Evolutionary conservation across 2,113 vertebrate genomes (phyloP), one percentile per base, ranked within the genome.

Genomic region (Lasiurus borealis): DNA sequence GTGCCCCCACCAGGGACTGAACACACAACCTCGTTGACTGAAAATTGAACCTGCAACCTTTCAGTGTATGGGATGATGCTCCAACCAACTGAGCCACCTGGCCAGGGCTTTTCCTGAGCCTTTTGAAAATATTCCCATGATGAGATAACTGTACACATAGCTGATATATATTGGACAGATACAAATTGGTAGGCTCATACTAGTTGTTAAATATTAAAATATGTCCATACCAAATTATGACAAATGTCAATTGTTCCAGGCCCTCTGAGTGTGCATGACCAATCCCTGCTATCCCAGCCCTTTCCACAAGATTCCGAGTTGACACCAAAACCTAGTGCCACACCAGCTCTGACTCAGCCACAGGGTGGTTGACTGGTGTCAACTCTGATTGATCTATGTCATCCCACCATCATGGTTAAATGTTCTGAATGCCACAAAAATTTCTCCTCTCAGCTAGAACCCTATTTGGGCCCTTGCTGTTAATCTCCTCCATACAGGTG

Each of bases 141-240:
- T 72, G 54, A 96, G 46, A 12, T 54, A 66, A 34, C 72, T 89
- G 36, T 76, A 73, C 78, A 50, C 57, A 73, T 54, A 73, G 31
- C 18, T 87, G 27, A 40, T 75, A 86, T 46, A 31, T 75, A 86
- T 52, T 86, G 91, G 15, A 8, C 73, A 95, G 68, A 3, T 52
- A n/a, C 46, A 84, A 14, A 68, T 48, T 34, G 14, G 31, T 82
- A 91, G 57, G 59, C 23, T n/a, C 15, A 57, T 81, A 50, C 8
- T 62, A 27, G 10, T 34, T 64, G 29, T 44, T 66, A 82, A 90
- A 76, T 91, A 85, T 57, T 59, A 77, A 88, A 85, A 77, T 92
- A 66, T 57, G 3, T 68, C 54, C 66, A 54, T 52, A 66, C n/a
- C n/a, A 75, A 62, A 48, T 88, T 91, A 18, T 73, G 23, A 29